These are phyloP conservation scores for Junonia oenone DNA, from an alignment of 2,888 invertebrate genomes.

Conservation along the genomic window DNA sequence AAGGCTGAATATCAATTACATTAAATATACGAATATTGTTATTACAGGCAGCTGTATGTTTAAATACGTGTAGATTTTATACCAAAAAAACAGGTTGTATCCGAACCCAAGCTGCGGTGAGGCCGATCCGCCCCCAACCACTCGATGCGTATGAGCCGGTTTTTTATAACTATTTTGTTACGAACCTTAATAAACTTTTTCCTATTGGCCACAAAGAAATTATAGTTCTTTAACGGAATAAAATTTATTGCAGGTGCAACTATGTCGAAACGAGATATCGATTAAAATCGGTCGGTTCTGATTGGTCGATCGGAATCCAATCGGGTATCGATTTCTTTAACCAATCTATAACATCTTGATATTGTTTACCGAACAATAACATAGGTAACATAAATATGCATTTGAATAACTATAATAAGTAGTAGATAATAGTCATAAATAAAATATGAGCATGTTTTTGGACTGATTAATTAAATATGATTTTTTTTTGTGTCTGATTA, in stretches of 20 bases:
- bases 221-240: conserved; percentile 57
- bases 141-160: conserved; percentile 45
- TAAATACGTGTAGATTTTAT: conserved; percentile 36
- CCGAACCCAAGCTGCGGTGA: conserved; percentile 50
- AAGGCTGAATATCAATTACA: no score
- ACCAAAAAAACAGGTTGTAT: conserved; percentile 60
- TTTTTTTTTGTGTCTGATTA: not conserved
- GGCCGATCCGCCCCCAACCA: conserved; percentile 65
- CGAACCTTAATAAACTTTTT: conserved; percentile 67
- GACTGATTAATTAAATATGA: no score
- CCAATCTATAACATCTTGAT: not conserved
- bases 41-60: conserved; percentile 22
- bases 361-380: not conserved
- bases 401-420: not conserved
- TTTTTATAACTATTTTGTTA: conserved; percentile 49
- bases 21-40: not conserved
- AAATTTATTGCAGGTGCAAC: conserved; percentile 74
- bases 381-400: not conserved
- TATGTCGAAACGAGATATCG: conserved; percentile 45
- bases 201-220: conserved; percentile 71
- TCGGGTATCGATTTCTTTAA: conserved; percentile 34
- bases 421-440: not conserved
- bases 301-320: conserved; percentile 52
- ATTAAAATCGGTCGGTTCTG: conserved; percentile 47
- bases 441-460: not conserved